These are phyloP conservation scores for Sebastes trivittatus DNA, from an alignment of 2,797 vertebrate genomes.

Conservation along the genomic window DNA sequence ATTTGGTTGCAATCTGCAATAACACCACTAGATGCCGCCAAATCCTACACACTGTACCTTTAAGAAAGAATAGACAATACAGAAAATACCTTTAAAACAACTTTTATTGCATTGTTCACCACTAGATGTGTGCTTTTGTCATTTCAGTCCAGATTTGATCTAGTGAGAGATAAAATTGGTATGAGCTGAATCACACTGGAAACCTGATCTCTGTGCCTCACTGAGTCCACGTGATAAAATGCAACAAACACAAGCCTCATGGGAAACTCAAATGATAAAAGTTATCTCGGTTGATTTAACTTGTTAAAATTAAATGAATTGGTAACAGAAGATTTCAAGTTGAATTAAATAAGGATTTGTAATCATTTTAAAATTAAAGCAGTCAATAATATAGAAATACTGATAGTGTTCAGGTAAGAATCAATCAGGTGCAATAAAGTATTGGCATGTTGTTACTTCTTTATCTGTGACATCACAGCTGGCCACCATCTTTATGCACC, in stretches of 20 bases:
- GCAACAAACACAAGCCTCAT: background rate
- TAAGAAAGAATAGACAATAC: background rate
- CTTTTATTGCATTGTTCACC: constrained; percentile 55
- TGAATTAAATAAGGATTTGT: background rate
- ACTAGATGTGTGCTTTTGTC: background rate
- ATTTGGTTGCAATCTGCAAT: too few relatives aligned
- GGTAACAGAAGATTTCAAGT: background rate
- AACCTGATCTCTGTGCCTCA: background rate
- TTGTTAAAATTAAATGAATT: background rate
- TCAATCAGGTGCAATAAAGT: background rate
- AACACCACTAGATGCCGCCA: too few relatives aligned
- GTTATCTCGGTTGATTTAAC: background rate
- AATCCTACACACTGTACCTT: background rate
- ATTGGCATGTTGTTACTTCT: background rate
- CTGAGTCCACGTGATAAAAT: background rate
- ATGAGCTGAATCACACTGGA: background rate
- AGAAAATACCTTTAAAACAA: constrained; percentile 20
- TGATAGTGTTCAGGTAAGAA: background rate
- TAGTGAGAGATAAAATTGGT: background rate
- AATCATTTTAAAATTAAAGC: background rate
- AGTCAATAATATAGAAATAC: background rate
- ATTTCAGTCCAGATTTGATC: constrained; percentile 3
- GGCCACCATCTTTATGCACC: background rate
- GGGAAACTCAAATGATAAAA: background rate
- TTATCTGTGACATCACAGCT: background rate